Base-by-base conservation (phyloP, 2,797 vertebrate genomes). In the Gadopsis marmoratus region DNA sequence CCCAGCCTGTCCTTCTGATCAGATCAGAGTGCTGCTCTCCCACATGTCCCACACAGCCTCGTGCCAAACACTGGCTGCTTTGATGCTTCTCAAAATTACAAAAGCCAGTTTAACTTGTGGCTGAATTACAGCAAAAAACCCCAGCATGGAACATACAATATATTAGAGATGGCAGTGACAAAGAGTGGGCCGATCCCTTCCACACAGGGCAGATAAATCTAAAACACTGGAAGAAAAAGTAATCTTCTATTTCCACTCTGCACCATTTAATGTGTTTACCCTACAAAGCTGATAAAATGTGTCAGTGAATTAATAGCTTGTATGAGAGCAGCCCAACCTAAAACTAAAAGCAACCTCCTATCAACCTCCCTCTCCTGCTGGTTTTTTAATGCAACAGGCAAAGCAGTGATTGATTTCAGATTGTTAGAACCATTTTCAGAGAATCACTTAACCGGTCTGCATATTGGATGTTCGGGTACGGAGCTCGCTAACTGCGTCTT, bases 351-450 rank as follows among this genome's bases (percentile, higher is more conserved):
- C 13, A 59, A 43, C 3, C 6, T 50, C 48, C 56, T 71, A 58
- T 76, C 82, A 83, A 51, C 35, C 37, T 67, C 51, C 33, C 60
- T 85, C 59, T 66, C 48, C 43, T 45, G 71, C 61, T 72, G 7
- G 19, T 62, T 58, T 75, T 60, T 69, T 16, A 55, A 56, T 80
- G 72, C 66, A 64, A 77, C 69, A 69, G 33, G 55, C 76, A 78
- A 78, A 54, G 71, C 53, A 19, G 35, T 5, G 26, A 88, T 87
- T 87, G 86, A 84, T 90, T 91, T 81, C 62, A 62, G 41, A 73
- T 71, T 41, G 69, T 87, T 59, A 16, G 71, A 80, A 69, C 45
- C 59, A 45, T 80, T 71, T 79, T 70, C 60, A 82, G 58, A 59
- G 47, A 88, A 88, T 79, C 58, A n/a, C 60, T 86, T 83, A 80